Conservation (phyloP, 2,797 vertebrate species). For the Coendou prehensilis region DNA sequence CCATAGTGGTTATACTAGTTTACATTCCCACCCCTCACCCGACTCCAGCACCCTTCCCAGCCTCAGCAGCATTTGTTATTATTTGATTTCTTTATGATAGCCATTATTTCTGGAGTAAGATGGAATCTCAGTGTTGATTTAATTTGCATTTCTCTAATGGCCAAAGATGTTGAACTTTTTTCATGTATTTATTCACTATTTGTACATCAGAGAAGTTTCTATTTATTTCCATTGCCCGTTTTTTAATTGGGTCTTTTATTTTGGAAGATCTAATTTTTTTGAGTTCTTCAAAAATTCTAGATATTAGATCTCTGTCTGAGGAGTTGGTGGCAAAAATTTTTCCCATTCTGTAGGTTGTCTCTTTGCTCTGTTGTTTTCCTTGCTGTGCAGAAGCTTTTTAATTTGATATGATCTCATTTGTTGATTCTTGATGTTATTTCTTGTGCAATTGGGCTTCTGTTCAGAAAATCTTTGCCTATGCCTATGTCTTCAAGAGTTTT, state of each 20-base stretch:
- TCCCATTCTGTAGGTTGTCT: neutral
- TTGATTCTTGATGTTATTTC: neutral
- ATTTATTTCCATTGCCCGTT: neutral
- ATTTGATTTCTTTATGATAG: neutral
- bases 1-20: neutral
- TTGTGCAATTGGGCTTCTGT: neutral
- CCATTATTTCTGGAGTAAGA: neutral
- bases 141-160: neutral
- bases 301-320: neutral
- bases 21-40: neutral
- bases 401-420: neutral
- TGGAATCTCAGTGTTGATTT: neutral
- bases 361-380: neutral
- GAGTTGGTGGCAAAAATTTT: neutral
- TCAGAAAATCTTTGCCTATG: neutral
- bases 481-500: neutral
- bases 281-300: neutral
- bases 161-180: neutral
- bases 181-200: neutral
- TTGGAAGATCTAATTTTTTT: neutral
- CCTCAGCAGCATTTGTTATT: neutral
- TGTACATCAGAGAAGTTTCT: neutral
- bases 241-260: neutral
- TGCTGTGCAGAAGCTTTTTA: neutral
- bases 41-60: neutral